Base-by-base conservation (phyloP, 2,113 vertebrate species). In the Istiophorus platypterus region DNA sequence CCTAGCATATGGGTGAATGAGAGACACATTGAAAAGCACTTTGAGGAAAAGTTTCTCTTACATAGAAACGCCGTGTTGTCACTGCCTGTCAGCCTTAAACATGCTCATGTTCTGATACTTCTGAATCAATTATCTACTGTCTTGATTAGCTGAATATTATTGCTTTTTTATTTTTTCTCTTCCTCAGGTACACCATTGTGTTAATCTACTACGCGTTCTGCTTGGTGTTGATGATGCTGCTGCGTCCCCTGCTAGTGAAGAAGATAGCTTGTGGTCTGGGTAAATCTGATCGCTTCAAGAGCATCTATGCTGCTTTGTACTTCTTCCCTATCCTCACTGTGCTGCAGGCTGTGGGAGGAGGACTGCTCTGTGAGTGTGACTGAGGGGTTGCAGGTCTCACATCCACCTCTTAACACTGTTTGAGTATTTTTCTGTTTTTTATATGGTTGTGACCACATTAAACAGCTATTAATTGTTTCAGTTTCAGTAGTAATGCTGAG, bases 131-230 rank as follows among this genome's bases (percentile, higher is more conserved):
- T 9, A 39, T 4, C 31, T 34, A 34, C 31, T 6, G 3, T 39
- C n/a, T 26, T 45, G 13, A 24, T 17, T 11, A 22, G 31, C 37
- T 45, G 39, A 26, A 0, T 8, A 12, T 39, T 24, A 1, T 24
- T 2, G 6, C 20, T 49, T 63, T 11, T 22, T 10, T 56, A 17
- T 18, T 41, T 37, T 24, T 0, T 61, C 29, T 80, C 41, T 11
- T 37, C 26, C 20, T 27, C 86, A 99, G 98, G 59, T 99, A 99
- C 86, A 99, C 98, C 61, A 99, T 99, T 0, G 97, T 99, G 72
- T 95, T 99, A 39, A 99, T 99, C 85, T 99, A 99, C 86, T 99
- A 99, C 0, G 97, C 97, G 0, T 99, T 99, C 92, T 99, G 97
- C 88, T 89, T 99, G 39, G 95, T 98, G 52, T 90, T 99, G 51